Evolutionary conservation across 1,140 invertebrate species (phyloP).

Genomic region (Caenorhabditis elegans): WBcel235 BX284604.4:6059501-6060000

Average conservation of each 20-base stretch:
- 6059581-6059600: background rate
- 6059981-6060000: background rate
- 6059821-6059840: no score
- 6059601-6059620: background rate
- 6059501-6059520: background rate
- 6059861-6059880: background rate
- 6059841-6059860: constrained; percentile 33
- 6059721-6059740: background rate
- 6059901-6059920: background rate
- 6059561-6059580: constrained; percentile 22
- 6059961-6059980: background rate
- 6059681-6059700: background rate
- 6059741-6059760: background rate
- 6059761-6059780: background rate
- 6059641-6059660: background rate
- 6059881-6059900: background rate
- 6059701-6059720: no score
- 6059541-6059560: background rate
- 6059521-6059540: background rate
- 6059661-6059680: background rate
- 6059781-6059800: background rate
- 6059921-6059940: constrained; percentile 26
- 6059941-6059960: background rate
- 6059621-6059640: background rate
- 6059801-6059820: constrained; percentile 8